phyloP scores from a whole-genome alignment of 2,113 vertebrate species.

The Prunella himalayana region DNA sequence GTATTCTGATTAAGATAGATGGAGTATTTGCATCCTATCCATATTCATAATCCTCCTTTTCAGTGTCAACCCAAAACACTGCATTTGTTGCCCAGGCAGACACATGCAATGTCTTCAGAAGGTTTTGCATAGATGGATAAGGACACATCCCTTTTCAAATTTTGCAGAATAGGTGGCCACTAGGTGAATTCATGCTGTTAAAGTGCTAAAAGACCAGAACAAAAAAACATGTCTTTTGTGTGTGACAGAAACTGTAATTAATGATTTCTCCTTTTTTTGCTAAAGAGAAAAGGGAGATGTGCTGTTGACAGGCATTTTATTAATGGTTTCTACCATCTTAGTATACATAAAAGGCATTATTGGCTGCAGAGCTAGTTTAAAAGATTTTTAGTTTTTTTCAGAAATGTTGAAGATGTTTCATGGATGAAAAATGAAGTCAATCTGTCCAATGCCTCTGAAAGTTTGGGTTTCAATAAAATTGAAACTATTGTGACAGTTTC shows the following conservation, averaged over 20 bases:
- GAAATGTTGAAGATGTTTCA: slow-evolving; percentile 81
- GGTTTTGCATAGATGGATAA: slow-evolving; percentile 74
- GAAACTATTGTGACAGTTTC: slow-evolving; percentile 84
- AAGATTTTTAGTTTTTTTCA: slow-evolving; percentile 78
- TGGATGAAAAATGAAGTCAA: slow-evolving; percentile 89
- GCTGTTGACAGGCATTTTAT: slow-evolving; percentile 91
- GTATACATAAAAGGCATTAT: slow-evolving; percentile 88
- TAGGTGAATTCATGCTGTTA: slow-evolving; percentile 83
- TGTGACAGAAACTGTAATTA: slow-evolving; percentile 95
- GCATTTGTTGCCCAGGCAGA: slow-evolving; percentile 80
- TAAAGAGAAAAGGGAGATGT: slow-evolving; percentile 78
- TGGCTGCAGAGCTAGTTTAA: slow-evolving; percentile 80
- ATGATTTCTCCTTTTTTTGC: slow-evolving; percentile 88
- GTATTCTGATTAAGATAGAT: slow-evolving; percentile 81
- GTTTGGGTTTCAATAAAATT: slow-evolving; percentile 80
- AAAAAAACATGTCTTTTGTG: slow-evolving; percentile 80
- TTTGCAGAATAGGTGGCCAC: slow-evolving; percentile 85
- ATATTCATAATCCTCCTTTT: slow-evolving; percentile 80
- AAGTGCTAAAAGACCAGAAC: slow-evolving; percentile 77
- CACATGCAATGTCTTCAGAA: slow-evolving; percentile 77
- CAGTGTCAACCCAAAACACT: slow-evolving; percentile 74
- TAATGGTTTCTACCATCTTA: slow-evolving; percentile 91
- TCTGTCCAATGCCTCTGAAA: slow-evolving; percentile 80
- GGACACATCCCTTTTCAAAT: slow-evolving; percentile 81
- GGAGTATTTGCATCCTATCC: slow-evolving; percentile 81